Base-by-base conservation (phyloP, 1,140 invertebrate genomes). In the Anastrepha obliqua region DNA sequence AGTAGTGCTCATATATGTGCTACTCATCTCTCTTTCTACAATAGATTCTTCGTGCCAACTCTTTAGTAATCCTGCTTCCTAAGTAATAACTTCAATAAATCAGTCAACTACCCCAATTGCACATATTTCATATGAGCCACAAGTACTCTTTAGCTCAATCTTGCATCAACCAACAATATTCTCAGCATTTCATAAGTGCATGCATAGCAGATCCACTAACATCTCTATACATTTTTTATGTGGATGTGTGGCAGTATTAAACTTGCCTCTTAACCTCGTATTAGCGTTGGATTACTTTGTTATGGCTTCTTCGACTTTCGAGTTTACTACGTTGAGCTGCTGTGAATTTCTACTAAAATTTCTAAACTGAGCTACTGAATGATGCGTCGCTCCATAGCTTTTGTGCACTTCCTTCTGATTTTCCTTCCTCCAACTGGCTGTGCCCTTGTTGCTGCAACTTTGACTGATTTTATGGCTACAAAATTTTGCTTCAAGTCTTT, bases 281-380 rank as follows among this genome's bases (percentile, higher is more conserved):
- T 81, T 81, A 81, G 74, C 74, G 42, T 81, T 81, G 74, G 74
- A 81, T 81, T 81, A 81, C 74, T 55, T 81, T 81, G 74, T 81
- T 81, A 81, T 81, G 74, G 74, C 7, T 81, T 81, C 74, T 55
- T 47, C 20, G 74, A 81, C 74, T 81, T 81, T 58, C 29, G 74
- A 81, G 47, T 81, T 58, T n/a, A 55, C 74, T 58, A 11, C n/a
- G 47, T 3, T 81, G 44, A 58, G 74, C 47, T 81, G 13, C 51
- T 85, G 17, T 88, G 85, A 29, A 47, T 64, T 86, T 62, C 42
- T 60, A 20, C 3, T 59, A 44, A 62, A 81, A 81, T 3, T 51
- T 81, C n/a, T 20, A 58, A 81, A 55, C 47, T 55, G 47, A 58
- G 74, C 29, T 81, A 51, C 3, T 67, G n/a, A 2, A n/a, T 4